Evolutionary conservation across 2,888 invertebrate species (phyloP).

Genomic region (Physocephala rufipes): DNA sequence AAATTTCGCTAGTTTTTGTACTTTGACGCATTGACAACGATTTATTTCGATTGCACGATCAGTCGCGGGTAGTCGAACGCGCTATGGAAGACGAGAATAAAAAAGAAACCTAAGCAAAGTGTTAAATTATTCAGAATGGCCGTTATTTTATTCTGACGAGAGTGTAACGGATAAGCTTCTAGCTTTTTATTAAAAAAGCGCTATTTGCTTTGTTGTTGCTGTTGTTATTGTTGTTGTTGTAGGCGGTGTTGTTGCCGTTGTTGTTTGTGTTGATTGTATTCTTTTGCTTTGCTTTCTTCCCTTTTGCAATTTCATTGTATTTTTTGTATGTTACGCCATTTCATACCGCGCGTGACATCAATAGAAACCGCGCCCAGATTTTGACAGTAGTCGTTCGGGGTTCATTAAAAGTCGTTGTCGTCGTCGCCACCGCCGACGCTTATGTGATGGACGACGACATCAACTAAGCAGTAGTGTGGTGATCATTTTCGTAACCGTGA

Average conservation of each 20-base stretch:
- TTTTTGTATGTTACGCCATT: conserved; percentile 15
- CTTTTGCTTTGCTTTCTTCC: conserved; percentile 24
- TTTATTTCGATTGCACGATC: conserved; percentile 38
- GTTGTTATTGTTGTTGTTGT: conserved; percentile 24
- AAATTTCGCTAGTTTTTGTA: conserved; percentile 11
- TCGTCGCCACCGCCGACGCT: neutral
- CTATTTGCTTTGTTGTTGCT: conserved; percentile 15
- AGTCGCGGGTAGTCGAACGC: conserved; percentile 22
- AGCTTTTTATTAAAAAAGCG: neutral
- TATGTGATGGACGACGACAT: neutral
- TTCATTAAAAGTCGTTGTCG: conserved; percentile 9
- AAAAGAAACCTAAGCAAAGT: too few relatives aligned
- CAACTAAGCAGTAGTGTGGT: neutral
- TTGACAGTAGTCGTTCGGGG: conserved; percentile 6
- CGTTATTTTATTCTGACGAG: too few relatives aligned
- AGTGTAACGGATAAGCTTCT: neutral
- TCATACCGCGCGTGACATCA: conserved; percentile 18
- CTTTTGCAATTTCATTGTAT: conserved; percentile 23
- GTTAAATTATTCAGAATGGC: too few relatives aligned
- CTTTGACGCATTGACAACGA: conserved; percentile 41
- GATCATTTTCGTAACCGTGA: neutral
- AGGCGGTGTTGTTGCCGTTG: conserved; percentile 8
- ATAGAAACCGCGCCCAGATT: conserved; percentile 30
- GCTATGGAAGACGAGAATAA: conserved; percentile 23
- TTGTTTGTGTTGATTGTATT: conserved; percentile 24